Evolutionary conservation across 2,888 invertebrate species (phyloP).

Genomic region (Ophion ventricosus): DNA sequence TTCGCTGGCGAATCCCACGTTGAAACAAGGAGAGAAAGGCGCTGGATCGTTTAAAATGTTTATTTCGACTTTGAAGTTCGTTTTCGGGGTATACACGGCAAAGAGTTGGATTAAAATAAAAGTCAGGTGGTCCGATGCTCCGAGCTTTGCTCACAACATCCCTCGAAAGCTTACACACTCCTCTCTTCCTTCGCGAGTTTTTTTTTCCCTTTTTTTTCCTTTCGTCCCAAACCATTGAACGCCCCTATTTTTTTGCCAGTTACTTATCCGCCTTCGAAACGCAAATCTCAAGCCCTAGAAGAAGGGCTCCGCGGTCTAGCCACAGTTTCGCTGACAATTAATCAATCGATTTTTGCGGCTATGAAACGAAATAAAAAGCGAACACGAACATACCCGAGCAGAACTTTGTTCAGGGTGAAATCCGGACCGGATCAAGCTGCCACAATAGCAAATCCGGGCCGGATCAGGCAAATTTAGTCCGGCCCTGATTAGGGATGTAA

Average conservation of each 20-base stretch:
- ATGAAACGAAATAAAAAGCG: conserved; percentile 2
- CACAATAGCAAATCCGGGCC: no score
- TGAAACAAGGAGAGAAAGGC: neutral
- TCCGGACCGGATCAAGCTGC: no score
- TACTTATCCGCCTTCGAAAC: no score
- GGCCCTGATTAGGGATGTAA: no score
- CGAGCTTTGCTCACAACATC: neutral
- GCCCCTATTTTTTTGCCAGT: conserved; percentile 9
- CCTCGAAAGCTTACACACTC: conserved; percentile 2
- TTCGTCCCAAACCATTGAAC: conserved; percentile 15
- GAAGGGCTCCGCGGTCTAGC: conserved; percentile 5
- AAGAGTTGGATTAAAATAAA: conserved; percentile 1
- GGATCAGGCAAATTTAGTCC: no score
- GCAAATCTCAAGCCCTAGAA: no score
- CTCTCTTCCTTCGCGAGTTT: conserved; percentile 14
- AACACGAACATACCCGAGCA: no score
- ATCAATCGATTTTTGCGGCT: conserved; percentile 23
- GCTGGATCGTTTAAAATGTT: neutral
- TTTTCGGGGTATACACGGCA: neutral
- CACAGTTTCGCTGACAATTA: conserved; percentile 23
- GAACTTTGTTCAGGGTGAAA: no score
- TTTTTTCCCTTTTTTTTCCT: neutral
- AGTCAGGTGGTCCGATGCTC: neutral
- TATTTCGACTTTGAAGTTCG: conserved; percentile 17
- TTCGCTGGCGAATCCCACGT: neutral